Conservation (phyloP, 1,140 invertebrate genomes). For the Cecropterus lyciades region DNA sequence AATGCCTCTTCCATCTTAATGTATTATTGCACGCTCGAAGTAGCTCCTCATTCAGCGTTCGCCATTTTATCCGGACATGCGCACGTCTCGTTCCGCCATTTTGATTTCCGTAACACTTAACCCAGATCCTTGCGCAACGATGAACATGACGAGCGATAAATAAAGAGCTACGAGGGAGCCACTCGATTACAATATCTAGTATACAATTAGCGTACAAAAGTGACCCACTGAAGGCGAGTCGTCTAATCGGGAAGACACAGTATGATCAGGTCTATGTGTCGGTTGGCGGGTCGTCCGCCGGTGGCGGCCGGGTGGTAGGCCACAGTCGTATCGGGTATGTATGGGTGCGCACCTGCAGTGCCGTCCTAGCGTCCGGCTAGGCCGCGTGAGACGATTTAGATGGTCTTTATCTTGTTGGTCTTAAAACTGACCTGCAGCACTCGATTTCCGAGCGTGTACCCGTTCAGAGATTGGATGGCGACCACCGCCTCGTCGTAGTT, state of each 20-base stretch:
- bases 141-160: conserved; percentile 58
- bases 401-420: conserved; percentile 96
- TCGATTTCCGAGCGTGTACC: conserved; percentile 98
- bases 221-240: conserved; percentile 49
- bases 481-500: conserved; percentile 99
- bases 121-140: conserved; percentile 57
- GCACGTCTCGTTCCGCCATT: conserved; percentile 56
- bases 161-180: conserved; percentile 65
- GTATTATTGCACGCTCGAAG: conserved; percentile 68
- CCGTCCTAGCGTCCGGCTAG: conserved; percentile 80
- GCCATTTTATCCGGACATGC: conserved; percentile 66
- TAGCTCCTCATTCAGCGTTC: conserved; percentile 52
- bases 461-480: conserved; percentile 98
- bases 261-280: conserved; percentile 54
- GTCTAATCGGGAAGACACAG: conserved; percentile 68
- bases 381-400: conserved; percentile 86
- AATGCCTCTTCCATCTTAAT: conserved; percentile 63
- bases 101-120: conserved; percentile 78
- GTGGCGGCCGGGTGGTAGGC: conserved; percentile 42
- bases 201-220: conserved; percentile 66
- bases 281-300: conserved; percentile 23
- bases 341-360: conserved; percentile 80
- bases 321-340: conserved; percentile 56
- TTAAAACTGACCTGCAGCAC: conserved; percentile 99
- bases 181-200: conserved; percentile 60